A percentile compares a stretch with the other conserved stretches of the same genome.
Evolutionary conservation across 1,140 invertebrate species (phyloP).

Genomic region (Drosophila equinoxialis): DNA sequence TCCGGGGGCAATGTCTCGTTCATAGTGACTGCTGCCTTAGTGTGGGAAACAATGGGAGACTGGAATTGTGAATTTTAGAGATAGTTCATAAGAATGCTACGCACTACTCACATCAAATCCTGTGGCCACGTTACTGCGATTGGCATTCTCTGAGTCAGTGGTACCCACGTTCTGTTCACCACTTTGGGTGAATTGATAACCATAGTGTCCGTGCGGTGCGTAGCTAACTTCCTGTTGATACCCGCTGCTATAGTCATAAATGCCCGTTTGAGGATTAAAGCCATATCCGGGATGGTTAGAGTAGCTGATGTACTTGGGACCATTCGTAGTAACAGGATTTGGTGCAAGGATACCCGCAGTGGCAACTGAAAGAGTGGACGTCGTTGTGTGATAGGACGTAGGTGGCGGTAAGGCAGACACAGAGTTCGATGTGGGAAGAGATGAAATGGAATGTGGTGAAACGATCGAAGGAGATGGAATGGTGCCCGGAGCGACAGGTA

Average conservation of each 20-base stretch:
- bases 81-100: background rate
- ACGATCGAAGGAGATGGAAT: background rate
- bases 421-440: background rate
- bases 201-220: slow-evolving; percentile 28
- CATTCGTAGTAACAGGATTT: background rate
- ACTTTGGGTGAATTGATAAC: slow-evolving; percentile 74
- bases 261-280: slow-evolving; percentile 75
- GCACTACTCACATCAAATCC: slow-evolving; percentile 71
- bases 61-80: background rate
- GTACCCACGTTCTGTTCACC: slow-evolving; percentile 58
- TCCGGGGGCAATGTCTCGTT: background rate
- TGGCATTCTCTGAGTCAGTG: slow-evolving; percentile 70
- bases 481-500: background rate
- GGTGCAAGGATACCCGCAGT: background rate
- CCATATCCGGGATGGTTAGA: slow-evolving; percentile 81
- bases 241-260: slow-evolving; percentile 76
- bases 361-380: background rate
- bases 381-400: background rate
- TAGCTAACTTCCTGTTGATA: slow-evolving; percentile 66
- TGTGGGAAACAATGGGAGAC: slow-evolving; percentile 76
- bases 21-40: slow-evolving; percentile 40
- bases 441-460: background rate
- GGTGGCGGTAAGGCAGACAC: slow-evolving; percentile 3
- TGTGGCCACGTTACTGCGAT: slow-evolving; percentile 67
- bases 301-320: slow-evolving; percentile 53